These are phyloP conservation scores for Lasius platythorax DNA, from an alignment of 2,888 invertebrate species.

Conservation along the genomic window DNA sequence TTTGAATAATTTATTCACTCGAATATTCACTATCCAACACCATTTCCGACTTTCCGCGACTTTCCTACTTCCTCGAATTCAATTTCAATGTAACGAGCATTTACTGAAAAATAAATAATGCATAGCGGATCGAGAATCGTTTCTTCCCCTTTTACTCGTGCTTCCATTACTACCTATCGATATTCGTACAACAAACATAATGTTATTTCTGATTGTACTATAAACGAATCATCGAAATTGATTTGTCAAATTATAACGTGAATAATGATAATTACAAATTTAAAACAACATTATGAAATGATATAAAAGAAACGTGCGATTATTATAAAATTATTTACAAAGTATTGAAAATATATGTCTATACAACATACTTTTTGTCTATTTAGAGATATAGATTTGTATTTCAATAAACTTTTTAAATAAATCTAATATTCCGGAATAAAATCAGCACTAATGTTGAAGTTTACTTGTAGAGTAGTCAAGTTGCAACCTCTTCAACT, in stretches of 20 bases:
- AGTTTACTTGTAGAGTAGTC: background rate
- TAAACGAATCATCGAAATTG: too few relatives aligned
- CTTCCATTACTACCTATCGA: background rate
- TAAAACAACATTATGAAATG: too few relatives aligned
- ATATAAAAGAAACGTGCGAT: too few relatives aligned
- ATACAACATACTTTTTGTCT: background rate
- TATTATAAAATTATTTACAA: too few relatives aligned
- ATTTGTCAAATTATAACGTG: too few relatives aligned
- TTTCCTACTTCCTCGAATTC: constrained; percentile 10
- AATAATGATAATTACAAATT: too few relatives aligned
- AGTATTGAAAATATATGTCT: background rate
- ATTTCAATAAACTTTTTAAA: background rate
- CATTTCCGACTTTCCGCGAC: background rate
- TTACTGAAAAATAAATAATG: constrained; percentile 26
- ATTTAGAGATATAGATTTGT: background rate
- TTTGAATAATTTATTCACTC: constrained; percentile 25
- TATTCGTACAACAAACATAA: background rate
- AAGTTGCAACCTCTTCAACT: background rate
- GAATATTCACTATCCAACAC: background rate
- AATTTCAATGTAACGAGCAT: constrained; percentile 32
- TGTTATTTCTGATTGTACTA: background rate
- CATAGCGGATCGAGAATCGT: background rate
- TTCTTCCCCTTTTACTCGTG: background rate
- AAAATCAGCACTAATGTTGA: background rate
- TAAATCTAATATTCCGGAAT: background rate